A percentile compares a stretch with the other conserved stretches of the same genome.
Conservation (phyloP, 2,888 invertebrate species). For the Acronicta psi region DNA sequence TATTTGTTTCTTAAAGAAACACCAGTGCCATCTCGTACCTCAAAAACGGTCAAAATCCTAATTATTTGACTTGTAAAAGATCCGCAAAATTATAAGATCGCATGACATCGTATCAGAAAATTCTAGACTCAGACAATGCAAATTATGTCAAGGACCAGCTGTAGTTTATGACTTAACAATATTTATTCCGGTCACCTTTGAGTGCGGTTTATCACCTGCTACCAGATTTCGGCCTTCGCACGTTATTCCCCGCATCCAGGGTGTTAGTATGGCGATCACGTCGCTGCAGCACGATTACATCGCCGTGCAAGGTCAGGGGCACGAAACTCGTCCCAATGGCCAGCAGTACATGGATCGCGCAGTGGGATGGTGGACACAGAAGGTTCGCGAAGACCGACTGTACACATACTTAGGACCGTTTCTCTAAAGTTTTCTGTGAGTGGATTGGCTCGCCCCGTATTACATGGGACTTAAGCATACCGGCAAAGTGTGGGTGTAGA, state of each 20-base stretch:
- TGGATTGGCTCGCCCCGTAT: no score
- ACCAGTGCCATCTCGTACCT: no score
- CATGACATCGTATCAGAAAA: no score
- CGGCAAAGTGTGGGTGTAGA: no score
- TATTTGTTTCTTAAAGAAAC: no score
- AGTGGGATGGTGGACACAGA: slow-evolving; percentile 15
- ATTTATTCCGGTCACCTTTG: slow-evolving; percentile 37
- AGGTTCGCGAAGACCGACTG: slow-evolving; percentile 9
- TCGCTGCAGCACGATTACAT: slow-evolving; percentile 44
- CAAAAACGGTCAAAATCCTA: no score
- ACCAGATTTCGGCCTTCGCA: slow-evolving; percentile 40
- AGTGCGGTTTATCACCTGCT: slow-evolving; percentile 39
- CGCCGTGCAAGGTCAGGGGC: slow-evolving; percentile 46
- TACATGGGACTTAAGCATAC: no score
- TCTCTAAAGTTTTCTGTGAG: no score
- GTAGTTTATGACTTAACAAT: slow-evolving; percentile 25
- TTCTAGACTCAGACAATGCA: not conserved
- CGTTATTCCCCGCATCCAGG: slow-evolving; percentile 43
- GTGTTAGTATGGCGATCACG: slow-evolving; percentile 41
- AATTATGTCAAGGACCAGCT: slow-evolving; percentile 40
- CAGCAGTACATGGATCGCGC: slow-evolving; percentile 37
- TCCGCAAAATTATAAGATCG: no score
- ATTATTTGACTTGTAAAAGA: no score
- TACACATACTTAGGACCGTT: not conserved
- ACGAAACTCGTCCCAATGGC: slow-evolving; percentile 23